Percentiles rank a stretch among this genome's conserved stretches.
Evolutionary conservation across 2,888 invertebrate genomes (phyloP).

Genomic region (Elegia similella): DNA sequence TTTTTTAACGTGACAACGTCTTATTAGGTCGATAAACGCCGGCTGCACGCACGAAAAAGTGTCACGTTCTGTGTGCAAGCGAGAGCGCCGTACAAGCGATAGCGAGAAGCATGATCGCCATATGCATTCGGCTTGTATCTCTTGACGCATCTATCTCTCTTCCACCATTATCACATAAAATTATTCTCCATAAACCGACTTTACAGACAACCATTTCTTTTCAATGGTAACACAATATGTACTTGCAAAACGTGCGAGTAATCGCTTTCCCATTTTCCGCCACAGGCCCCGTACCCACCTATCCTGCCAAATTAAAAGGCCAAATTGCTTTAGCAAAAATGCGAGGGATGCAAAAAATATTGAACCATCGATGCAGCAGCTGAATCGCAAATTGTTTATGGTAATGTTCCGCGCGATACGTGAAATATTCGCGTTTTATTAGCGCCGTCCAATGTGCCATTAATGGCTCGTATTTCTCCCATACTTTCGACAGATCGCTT

Average conservation of each 20-base stretch:
- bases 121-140: no score
- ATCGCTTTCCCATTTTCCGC: constrained; percentile 22
- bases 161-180: no score
- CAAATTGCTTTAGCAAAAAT: constrained; percentile 29
- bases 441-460: constrained; percentile 39
- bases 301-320: constrained; percentile 20
- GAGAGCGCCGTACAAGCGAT: no score
- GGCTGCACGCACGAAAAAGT: no score
- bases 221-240: constrained; percentile 24
- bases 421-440: constrained; percentile 63
- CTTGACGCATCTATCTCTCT: neutral
- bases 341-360: constrained; percentile 47
- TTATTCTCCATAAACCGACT: no score
- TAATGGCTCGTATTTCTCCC: constrained; percentile 37
- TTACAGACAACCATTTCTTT: no score
- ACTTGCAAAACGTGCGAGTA: constrained; percentile 4
- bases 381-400: constrained; percentile 68
- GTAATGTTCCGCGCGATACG: constrained; percentile 54
- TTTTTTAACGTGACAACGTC: no score
- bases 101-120: no score
- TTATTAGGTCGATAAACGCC: no score
- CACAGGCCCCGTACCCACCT: constrained; percentile 4
- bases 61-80: no score
- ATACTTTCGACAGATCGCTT: constrained; percentile 27
- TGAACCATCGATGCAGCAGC: constrained; percentile 54